Evolutionary conservation across 2,888 invertebrate genomes (phyloP), one percentile per base, ranked within the genome.

Genomic region (Synanthedon andrenaeformis): DNA sequence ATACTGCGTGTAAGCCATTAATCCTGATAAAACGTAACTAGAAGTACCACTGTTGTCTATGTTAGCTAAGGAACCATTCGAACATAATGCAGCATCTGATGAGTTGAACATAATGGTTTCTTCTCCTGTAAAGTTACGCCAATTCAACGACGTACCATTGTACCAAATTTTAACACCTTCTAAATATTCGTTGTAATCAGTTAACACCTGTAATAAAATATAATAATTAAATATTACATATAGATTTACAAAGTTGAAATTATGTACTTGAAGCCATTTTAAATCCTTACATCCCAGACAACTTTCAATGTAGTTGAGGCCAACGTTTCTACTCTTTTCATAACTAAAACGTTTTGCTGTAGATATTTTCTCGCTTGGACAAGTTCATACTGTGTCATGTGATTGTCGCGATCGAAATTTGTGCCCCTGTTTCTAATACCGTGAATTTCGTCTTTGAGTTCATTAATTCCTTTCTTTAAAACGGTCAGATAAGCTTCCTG

Each of bases 1-100:
- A 74, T 98, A 98, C 72, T 93, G 93, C 35, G 94, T 94, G 75
- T 92, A 96, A 59, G 96, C 94, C 69, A 92, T 90, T 62, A 98
- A 82, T 62, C 94, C 94, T 8, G 92, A 91, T 14, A 96, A 88
- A 12, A 92, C 89, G 72, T 94, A 93, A 67, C 92, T 92, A 35
- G 92, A 92, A 5, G 92, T 91, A 51, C 91, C 91, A 58, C 91
- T 91, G 62, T 92, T 91, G 63, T 90, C 88, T 1, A 93, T 91
- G 42, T 92, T 92, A 52, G 91, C 91, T 74, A 93, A 89, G 61
- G 91, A 91, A 61, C 92, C 93, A 64, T 92, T 91, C 28, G 81
- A 78, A 60, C 86, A 87, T 45, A 76, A 58, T 52, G 71, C 58
- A 12, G 65, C 59, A 17, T 80, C 77, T 53, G 74, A 63, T 14